Percentiles rank a stretch among this genome's conserved stretches.
Conservation (phyloP, 2,888 invertebrate species). For the Phengaris arion region DNA sequence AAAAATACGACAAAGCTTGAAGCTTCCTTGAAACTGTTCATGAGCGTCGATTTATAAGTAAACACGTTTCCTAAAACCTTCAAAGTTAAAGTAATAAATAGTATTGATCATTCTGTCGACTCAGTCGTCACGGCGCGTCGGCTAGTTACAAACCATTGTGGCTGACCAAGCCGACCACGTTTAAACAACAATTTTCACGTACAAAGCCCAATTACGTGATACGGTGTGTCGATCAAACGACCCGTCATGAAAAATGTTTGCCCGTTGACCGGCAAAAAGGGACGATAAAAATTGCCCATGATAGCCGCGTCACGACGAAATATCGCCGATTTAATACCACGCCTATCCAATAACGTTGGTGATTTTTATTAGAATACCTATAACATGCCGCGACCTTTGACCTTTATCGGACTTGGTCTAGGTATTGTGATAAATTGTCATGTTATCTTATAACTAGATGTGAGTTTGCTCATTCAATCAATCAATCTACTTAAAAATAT, state of each 20-base stretch:
- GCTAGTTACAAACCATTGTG: constrained; percentile 33
- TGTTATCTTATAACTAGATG: too few species aligned
- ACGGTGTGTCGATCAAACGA: constrained; percentile 45
- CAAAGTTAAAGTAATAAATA: constrained; percentile 18
- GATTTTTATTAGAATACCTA: constrained; percentile 32
- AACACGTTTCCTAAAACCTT: background rate
- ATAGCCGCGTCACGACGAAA: constrained; percentile 40
- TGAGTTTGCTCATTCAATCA: too few species aligned
- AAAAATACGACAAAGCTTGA: too few species aligned
- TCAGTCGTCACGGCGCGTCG: constrained; percentile 19
- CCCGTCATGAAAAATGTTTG: constrained; percentile 44
- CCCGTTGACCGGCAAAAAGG: constrained; percentile 44
- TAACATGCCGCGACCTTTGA: background rate
- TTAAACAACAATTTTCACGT: constrained; percentile 46
- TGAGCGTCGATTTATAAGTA: background rate
- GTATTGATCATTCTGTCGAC: constrained; percentile 4
- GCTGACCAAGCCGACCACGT: constrained; percentile 40
- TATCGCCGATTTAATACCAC: constrained; percentile 40
- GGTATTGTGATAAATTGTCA: background rate
- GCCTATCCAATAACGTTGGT: constrained; percentile 37
- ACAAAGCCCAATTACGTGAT: constrained; percentile 49
- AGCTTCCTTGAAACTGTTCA: too few species aligned
- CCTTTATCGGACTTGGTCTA: background rate
- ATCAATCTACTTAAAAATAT: too few species aligned
- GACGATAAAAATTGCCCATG: constrained; percentile 42